Conservation (phyloP, 1,140 invertebrate genomes). For the Diploscapter pachys region DNA sequence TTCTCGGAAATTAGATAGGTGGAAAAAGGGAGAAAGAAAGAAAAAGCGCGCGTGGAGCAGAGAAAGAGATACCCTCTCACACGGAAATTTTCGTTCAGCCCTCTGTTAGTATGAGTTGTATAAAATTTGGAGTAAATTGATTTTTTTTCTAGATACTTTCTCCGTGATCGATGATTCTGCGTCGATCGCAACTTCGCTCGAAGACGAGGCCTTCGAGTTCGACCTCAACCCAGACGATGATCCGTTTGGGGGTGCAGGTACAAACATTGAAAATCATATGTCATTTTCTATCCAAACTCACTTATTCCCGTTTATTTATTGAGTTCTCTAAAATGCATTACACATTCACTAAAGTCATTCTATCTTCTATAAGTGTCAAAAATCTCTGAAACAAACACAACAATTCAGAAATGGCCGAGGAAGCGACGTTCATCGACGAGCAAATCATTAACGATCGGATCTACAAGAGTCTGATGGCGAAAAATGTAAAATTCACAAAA, state of each 20-base stretch:
- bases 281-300: background rate
- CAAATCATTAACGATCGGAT: conserved; percentile 20
- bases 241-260: conserved; percentile 13
- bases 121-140: conserved; percentile 2
- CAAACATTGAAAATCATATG: background rate
- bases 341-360: background rate
- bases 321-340: background rate
- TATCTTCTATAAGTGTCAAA: background rate
- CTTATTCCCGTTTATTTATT: background rate
- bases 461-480: conserved; percentile 30
- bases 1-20: too few species aligned
- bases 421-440: conserved; percentile 23
- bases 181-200: conserved; percentile 27
- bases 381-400: background rate
- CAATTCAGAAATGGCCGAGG: conserved; percentile 19
- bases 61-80: background rate
- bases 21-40: too few species aligned
- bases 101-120: background rate
- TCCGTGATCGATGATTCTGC: conserved; percentile 17
- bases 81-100: background rate
- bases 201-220: conserved; percentile 27
- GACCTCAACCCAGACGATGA: conserved; percentile 22
- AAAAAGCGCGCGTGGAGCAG: too few species aligned
- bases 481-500: conserved; percentile 7
- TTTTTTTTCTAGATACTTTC: conserved; percentile 3